A percentile compares a stretch with the other conserved stretches of the same genome.
Evolutionary conservation across 1,140 invertebrate genomes (phyloP).

Genomic region (Formica exsecta): DNA sequence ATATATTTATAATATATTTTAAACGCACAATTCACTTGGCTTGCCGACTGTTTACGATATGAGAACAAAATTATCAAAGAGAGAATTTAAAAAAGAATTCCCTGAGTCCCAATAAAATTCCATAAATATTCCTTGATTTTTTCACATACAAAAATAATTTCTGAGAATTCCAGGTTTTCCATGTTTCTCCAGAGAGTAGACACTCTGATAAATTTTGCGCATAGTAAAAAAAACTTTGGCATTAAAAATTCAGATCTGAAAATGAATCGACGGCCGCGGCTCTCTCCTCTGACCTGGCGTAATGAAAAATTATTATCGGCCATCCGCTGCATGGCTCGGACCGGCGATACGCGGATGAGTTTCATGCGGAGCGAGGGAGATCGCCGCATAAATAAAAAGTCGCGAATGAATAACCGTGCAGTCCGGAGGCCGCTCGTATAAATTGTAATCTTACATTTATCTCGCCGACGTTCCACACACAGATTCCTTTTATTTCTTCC

Average conservation of each 20-base stretch:
- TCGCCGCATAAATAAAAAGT: conserved; percentile 67
- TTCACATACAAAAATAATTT: too few species aligned
- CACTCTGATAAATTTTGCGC: not conserved
- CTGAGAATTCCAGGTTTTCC: not conserved
- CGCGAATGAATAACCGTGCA: conserved; percentile 57
- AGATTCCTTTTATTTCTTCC: conserved; percentile 67
- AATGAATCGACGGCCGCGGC: not conserved
- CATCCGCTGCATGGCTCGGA: conserved; percentile 10
- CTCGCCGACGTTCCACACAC: conserved; percentile 41
- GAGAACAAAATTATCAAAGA: too few species aligned
- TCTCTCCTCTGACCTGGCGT: conserved; percentile 51
- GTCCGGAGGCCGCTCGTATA: conserved; percentile 44
- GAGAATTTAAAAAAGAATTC: too few species aligned
- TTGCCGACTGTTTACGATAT: too few species aligned
- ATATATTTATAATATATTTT: too few species aligned
- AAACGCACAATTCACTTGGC: too few species aligned
- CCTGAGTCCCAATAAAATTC: too few species aligned
- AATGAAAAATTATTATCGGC: conserved; percentile 75
- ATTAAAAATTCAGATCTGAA: conserved; percentile 12
- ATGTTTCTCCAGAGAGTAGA: not conserved
- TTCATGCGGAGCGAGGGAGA: conserved; percentile 20
- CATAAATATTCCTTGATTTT: too few species aligned
- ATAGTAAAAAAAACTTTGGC: not conserved
- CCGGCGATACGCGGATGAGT: conserved; percentile 27
- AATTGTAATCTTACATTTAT: conserved; percentile 71